Conservation (phyloP, 1,140 invertebrate species). For the Apocrypta bakeri region DNA sequence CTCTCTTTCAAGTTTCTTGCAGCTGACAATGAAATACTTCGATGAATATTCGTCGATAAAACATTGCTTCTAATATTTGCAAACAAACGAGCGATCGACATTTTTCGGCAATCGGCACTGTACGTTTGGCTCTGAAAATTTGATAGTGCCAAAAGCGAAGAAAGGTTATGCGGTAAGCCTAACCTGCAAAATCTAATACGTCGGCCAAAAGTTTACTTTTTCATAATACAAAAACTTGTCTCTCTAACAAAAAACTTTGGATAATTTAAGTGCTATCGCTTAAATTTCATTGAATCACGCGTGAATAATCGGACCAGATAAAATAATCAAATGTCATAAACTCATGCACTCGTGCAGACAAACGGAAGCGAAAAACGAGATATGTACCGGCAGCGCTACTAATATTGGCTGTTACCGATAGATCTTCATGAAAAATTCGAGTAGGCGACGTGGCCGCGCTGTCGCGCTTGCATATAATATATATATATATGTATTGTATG, state of each 20-base stretch:
- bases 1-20: constrained; percentile 66
- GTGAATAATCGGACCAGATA: too few species aligned
- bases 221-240: neutral
- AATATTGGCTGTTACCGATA: constrained; percentile 50
- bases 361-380: neutral
- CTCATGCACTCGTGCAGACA: too few species aligned
- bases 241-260: neutral
- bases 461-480: neutral
- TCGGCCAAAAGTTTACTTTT: neutral
- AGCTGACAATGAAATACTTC: constrained; percentile 64
- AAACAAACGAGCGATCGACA: constrained; percentile 55
- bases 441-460: constrained; percentile 60
- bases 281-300: neutral
- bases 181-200: neutral
- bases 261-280: neutral
- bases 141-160: neutral
- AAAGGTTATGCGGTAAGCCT: neutral
- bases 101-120: constrained; percentile 50
- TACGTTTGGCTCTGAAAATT: neutral
- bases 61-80: constrained; percentile 52
- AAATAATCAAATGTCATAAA: neutral
- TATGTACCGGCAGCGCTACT: neutral
- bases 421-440: constrained; percentile 34
- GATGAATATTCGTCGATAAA: constrained; percentile 40
- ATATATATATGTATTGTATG: neutral